phyloP scores from a whole-genome alignment of 2,888 invertebrate species.

The Yponomeuta malinellus region DNA sequence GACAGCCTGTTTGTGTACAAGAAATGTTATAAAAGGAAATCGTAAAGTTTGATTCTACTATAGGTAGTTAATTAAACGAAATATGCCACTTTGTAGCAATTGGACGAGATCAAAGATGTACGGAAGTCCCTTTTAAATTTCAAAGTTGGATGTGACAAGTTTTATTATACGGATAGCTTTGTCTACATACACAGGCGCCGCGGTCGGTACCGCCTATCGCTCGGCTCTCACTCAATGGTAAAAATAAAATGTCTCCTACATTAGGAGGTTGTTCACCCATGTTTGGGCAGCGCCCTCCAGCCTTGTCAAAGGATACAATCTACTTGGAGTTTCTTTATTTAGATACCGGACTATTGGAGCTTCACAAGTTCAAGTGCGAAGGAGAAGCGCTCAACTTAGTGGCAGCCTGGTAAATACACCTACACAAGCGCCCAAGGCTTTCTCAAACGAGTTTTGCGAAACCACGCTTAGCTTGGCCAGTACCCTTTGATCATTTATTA shows the following conservation, averaged over 20 bases:
- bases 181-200: neutral
- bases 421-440: too few relatives aligned
- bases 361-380: neutral
- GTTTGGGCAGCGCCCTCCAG: conserved; percentile 66
- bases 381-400: too few relatives aligned
- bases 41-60: neutral
- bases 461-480: too few relatives aligned
- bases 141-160: neutral
- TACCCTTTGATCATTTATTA: too few relatives aligned
- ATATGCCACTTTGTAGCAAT: neutral
- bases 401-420: neutral
- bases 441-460: too few relatives aligned
- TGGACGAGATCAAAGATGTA: neutral
- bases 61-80: neutral
- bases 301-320: conserved; percentile 62
- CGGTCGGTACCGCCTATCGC: conserved; percentile 5
- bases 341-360: neutral
- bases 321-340: conserved; percentile 25
- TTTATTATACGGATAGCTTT: neutral
- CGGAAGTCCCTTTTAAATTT: neutral
- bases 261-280: conserved; percentile 74
- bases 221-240: conserved; percentile 41
- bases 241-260: conserved; percentile 74
- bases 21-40: neutral
- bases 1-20: too few relatives aligned